Percentiles rank a stretch among this genome's conserved stretches.
Conservation (phyloP, 2,888 invertebrate genomes). For the Crematogaster levior region DNA sequence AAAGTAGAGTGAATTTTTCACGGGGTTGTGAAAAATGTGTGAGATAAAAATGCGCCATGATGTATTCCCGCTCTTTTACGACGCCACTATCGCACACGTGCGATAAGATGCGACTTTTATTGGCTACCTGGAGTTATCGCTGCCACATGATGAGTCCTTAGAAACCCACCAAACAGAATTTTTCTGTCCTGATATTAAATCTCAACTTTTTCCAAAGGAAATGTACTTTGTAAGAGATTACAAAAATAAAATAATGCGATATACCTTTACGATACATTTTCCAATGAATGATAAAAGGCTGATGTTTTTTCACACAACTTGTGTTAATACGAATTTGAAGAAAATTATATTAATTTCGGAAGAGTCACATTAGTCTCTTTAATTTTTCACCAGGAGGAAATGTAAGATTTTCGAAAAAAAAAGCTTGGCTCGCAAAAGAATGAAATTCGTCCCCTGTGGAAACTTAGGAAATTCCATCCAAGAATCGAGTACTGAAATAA, state of each 20-base stretch:
- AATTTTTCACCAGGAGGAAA: not conserved
- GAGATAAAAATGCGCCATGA: constrained; percentile 36
- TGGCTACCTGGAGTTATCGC: constrained; percentile 18
- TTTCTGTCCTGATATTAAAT: constrained; percentile 31
- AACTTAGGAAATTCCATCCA: not conserved
- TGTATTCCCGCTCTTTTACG: constrained; percentile 26
- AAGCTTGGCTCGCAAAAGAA: not conserved
- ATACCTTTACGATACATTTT: not conserved
- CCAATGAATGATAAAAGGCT: not conserved
- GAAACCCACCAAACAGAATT: not conserved
- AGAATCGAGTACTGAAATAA: not conserved
- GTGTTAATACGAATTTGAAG: not conserved
- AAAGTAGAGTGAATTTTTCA: constrained; percentile 15
- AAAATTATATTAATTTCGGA: not conserved
- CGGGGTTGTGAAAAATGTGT: not conserved
- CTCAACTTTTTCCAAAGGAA: not conserved
- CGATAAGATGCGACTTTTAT: constrained; percentile 44
- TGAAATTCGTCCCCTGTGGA: not conserved
- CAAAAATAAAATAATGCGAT: not conserved
- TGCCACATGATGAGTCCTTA: constrained; percentile 12
- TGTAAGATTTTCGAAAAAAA: not conserved
- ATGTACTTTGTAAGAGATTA: not conserved
- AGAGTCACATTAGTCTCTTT: not conserved
- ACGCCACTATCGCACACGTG: constrained; percentile 31
- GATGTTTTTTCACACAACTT: not conserved